These are phyloP conservation scores for Glyphotaelius pellucidus DNA, from an alignment of 2,888 invertebrate species.

Conservation along the genomic window DNA sequence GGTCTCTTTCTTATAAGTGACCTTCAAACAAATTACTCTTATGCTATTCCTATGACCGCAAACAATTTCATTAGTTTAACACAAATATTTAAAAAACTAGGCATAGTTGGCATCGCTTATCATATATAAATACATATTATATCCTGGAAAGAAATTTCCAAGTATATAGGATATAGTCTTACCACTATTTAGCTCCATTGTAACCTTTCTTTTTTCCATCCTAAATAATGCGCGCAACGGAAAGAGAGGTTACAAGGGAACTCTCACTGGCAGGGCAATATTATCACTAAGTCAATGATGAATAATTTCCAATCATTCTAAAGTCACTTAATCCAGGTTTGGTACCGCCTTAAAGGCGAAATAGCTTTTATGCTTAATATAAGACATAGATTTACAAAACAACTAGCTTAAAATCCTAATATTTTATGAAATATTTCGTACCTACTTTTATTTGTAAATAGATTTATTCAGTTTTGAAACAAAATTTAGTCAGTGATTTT, in stretches of 20 bases:
- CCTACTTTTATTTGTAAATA: neutral
- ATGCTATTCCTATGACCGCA: neutral
- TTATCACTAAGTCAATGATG: neutral
- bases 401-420: neutral
- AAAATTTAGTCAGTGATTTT: neutral
- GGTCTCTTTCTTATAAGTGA: neutral
- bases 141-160: neutral
- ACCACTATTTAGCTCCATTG: neutral
- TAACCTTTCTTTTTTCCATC: neutral
- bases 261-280: neutral
- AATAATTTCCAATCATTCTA: neutral
- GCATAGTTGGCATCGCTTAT: neutral
- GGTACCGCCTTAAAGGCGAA: conserved; percentile 22
- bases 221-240: neutral
- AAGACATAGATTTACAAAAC: neutral
- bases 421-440: conserved; percentile 2
- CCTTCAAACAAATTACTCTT: neutral
- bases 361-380: neutral
- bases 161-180: neutral
- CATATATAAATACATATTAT: neutral
- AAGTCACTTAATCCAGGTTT: neutral
- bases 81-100: neutral
- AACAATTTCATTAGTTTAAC: neutral
- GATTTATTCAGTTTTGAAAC: neutral
- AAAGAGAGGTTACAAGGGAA: neutral